Conservation (phyloP, 1,140 invertebrate species). For the Pomacea maculata region DNA sequence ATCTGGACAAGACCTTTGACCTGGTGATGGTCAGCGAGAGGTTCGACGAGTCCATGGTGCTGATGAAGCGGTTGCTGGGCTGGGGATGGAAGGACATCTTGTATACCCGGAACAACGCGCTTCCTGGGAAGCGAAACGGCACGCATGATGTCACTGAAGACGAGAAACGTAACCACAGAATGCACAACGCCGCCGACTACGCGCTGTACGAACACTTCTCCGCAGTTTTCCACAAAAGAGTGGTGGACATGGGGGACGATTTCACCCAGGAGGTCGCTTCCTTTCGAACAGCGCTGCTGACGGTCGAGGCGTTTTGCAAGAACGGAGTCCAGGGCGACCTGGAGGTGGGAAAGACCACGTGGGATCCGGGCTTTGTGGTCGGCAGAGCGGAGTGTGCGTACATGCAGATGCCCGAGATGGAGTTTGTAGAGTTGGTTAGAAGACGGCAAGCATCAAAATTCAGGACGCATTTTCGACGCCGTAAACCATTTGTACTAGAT, state of each 20-base stretch:
- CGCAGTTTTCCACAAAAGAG: not conserved
- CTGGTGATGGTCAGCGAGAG: slow-evolving; percentile 69
- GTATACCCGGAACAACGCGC: slow-evolving; percentile 29
- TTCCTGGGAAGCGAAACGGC: not conserved
- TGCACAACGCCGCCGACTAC: not conserved
- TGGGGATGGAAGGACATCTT: slow-evolving; percentile 68
- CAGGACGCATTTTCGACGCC: not conserved
- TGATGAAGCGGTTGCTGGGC: slow-evolving; percentile 66
- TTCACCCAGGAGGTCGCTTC: not conserved
- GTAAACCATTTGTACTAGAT: no score
- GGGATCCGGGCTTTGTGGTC: not conserved
- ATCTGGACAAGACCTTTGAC: slow-evolving; percentile 58
- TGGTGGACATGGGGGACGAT: not conserved
- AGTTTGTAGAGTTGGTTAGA: not conserved
- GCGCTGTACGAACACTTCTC: not conserved
- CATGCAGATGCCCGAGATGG: not conserved
- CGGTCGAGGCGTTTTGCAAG: not conserved
- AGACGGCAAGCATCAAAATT: not conserved
- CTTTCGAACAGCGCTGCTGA: not conserved
- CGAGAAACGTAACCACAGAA: not conserved
- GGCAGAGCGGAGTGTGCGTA: not conserved
- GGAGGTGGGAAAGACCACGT: not conserved
- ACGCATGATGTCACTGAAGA: not conserved
- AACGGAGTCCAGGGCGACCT: not conserved
- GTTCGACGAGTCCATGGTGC: slow-evolving; percentile 69